Conservation (phyloP, 2,113 vertebrate species). For the Nycticorax nycticorax region DNA sequence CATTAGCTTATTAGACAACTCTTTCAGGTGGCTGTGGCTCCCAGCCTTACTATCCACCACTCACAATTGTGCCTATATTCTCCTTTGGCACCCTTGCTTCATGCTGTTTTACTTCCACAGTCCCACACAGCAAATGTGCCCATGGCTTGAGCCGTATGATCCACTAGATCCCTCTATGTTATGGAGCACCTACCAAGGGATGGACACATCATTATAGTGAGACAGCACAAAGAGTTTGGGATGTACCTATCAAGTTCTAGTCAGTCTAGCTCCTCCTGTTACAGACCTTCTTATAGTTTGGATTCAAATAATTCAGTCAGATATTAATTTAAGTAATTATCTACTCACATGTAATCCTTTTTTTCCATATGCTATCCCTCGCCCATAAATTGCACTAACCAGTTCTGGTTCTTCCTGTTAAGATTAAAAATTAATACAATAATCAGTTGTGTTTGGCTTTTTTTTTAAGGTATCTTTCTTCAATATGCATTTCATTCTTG, state of each 20-base stretch:
- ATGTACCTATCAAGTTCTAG: neutral
- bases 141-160: neutral
- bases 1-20: neutral
- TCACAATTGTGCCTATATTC: neutral
- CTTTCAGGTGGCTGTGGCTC: neutral
- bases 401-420: constrained; percentile 91
- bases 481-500: neutral
- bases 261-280: neutral
- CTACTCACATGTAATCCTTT: constrained; percentile 92
- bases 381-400: constrained; percentile 95
- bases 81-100: neutral
- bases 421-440: constrained; percentile 58
- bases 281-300: neutral
- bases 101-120: neutral
- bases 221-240: neutral
- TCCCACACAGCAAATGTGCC: neutral
- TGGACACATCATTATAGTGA: accelerated
- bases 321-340: neutral
- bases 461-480: neutral
- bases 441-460: neutral
- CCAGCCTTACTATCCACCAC: neutral
- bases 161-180: neutral
- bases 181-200: neutral
- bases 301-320: neutral
- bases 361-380: constrained; percentile 96